A percentile compares a stretch with the other conserved stretches of the same genome.
phyloP scores from a whole-genome alignment of 2,888 invertebrate genomes.

The Meganola albula region DNA sequence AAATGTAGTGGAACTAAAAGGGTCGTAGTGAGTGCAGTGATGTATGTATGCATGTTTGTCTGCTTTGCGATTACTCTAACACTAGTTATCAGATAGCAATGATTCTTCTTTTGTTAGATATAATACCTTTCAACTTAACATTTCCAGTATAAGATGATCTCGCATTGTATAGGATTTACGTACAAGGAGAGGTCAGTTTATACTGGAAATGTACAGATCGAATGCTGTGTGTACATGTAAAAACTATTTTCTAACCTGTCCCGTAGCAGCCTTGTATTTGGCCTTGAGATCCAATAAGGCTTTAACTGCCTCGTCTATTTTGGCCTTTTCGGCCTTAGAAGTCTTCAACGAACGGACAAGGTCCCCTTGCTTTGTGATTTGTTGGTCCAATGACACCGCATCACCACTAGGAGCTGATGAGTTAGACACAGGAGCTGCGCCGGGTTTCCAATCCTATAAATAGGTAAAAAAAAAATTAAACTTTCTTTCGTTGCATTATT shows the following conservation, averaged over 20 bases:
- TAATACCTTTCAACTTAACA: too few species aligned
- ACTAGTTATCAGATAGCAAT: too few species aligned
- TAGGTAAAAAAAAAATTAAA: constrained; percentile 24
- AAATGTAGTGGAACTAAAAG: too few species aligned
- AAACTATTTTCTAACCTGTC: constrained; percentile 41
- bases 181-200: too few species aligned
- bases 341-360: constrained; percentile 83
- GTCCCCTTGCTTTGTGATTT: constrained; percentile 79
- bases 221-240: too few species aligned
- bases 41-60: too few species aligned
- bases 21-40: too few species aligned
- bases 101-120: too few species aligned
- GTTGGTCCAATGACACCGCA: constrained; percentile 24
- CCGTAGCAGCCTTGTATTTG: constrained; percentile 79
- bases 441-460: constrained; percentile 35
- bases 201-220: too few species aligned
- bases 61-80: too few species aligned
- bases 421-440: constrained; percentile 20
- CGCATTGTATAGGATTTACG: too few species aligned
- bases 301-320: constrained; percentile 58
- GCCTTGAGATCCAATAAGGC: constrained; percentile 81
- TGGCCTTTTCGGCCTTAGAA: constrained; percentile 79
- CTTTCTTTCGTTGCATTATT: constrained; percentile 76
- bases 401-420: constrained; percentile 18
- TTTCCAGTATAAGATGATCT: too few species aligned